Evolutionary conservation across 2,113 vertebrate species (phyloP), one percentile per base, ranked within the genome.

Genomic region (Sapajus apella): DNA sequence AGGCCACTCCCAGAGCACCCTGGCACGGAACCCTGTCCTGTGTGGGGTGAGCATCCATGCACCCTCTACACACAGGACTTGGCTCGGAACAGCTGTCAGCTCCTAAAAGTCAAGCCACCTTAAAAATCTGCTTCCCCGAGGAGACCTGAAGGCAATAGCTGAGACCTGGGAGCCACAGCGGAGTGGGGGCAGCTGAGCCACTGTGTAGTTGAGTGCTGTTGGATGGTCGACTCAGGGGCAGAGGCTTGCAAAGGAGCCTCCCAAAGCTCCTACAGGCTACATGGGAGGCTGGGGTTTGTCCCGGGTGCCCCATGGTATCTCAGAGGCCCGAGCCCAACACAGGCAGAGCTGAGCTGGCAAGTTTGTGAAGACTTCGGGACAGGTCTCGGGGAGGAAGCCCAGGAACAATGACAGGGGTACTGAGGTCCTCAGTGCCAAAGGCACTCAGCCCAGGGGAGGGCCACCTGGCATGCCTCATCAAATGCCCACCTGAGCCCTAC

Each of bases 161-260:
- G 14, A 1, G 70, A 20, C 17, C 45, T 27, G 27, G 55, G 27
- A 27, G n/a, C 23, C 35, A 25, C 32, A 45, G 77, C 2, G 18
- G 21, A 40, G 40, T 5, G 12, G 7, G n/a, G 23, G 32, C 2
- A 21, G 40, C 52, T 52, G 52, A 18, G 16, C 52, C 18, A 23
- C 58, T 23, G 3, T 18, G 43, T 0, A 32, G 27, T 21, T 45
- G 77, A 32, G 20, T 8, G 30, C 35, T 50, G 30, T 82, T 40
- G 30, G 13, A 23, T 2, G 5, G 12, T 11, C 3, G 0, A 6
- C 1, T 14, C 37, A n/a, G 50, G 50, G 18, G 20, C 14, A 0
- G 30, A 35, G 8, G 5, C 35, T 35, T 3, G 37, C 17, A 58
- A 50, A 77, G 82, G 30, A 12, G 9, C 40, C 18, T 70, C 64